Percentiles rank a stretch among this genome's conserved stretches.
Evolutionary conservation across 30 jellyfish, hydroid and myxozoan genomes (phyloP).

Genomic region (Morbakka virulenta): DNA sequence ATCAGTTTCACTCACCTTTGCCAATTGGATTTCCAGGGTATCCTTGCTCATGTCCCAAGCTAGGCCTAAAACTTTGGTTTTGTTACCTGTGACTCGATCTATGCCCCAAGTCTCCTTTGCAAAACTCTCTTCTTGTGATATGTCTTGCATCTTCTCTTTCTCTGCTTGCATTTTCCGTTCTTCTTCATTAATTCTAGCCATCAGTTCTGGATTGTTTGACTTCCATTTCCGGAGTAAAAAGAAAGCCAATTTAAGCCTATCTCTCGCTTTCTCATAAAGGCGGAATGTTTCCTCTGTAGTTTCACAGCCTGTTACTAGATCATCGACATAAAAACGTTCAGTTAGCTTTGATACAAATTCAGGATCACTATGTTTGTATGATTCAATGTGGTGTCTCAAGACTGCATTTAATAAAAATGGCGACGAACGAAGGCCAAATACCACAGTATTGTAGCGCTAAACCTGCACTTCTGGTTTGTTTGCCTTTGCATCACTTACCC

Average conservation of each 20-base stretch:
- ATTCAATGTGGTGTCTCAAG: neutral
- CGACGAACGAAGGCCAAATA: neutral
- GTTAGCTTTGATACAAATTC: neutral
- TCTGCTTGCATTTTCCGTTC: neutral
- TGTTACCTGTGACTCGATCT: too few relatives aligned
- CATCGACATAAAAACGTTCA: neutral
- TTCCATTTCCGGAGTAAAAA: constrained; percentile 25
- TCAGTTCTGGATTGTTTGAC: neutral
- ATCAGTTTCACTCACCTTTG: neutral
- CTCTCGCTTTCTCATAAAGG: neutral
- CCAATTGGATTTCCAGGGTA: neutral
- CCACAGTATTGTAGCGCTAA: neutral
- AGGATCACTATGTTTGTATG: neutral
- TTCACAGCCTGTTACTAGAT: neutral
- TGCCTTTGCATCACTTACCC: neutral
- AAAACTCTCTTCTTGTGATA: too few relatives aligned
- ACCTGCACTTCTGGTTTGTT: neutral
- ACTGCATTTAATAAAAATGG: neutral
- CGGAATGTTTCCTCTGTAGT: neutral
- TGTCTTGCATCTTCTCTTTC: neutral
- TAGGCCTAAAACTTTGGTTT: constrained; percentile 13
- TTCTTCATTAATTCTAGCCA: neutral
- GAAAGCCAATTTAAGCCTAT: neutral
- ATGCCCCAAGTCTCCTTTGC: too few relatives aligned
- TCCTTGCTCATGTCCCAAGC: constrained; percentile 8